Base-by-base conservation (phyloP, 2,888 invertebrate genomes). In the Lathronympha strigana region DNA sequence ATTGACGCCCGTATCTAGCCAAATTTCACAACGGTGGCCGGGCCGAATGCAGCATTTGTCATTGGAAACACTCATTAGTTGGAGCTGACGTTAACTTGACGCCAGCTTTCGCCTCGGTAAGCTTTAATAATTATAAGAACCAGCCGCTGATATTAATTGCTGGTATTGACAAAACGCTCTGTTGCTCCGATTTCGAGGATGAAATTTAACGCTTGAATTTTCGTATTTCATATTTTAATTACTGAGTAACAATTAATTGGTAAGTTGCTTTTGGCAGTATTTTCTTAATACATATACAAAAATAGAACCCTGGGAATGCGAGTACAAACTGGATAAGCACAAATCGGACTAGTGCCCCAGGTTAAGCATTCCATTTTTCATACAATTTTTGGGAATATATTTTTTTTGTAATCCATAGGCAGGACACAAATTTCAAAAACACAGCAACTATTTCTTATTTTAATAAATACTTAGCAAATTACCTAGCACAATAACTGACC, bases 61-160 rank as follows among this genome's bases (percentile, higher is more conserved):
- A 89, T 86, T 79, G 78, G 78, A 77, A 87, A 80, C 80, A 82
- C 83, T 90, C 89, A 90, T 91, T 91, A 88, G 89, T 86, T 82
- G 78, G 79, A 84, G 84, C 79, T 88, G 89, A 90, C 89, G 87
- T 88, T 84, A 88, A 90, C 89, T 89, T 87, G 89, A 90, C 83
- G 81, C 84, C 78, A 74, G 79, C 82, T 81, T 79, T 82, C 81
- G 82, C 75, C 75, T 84, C 78, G 76, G 82, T 83, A 81, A 87
- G 90, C 86, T 88, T 86, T 86, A 84, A 89, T 89, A 86, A 89
- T 88, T 88, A 84, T 84, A 85, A 87, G 84, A 83, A 83, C 82
- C 77, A 83, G 79, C 78, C 76, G 73, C 74, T 76, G 82, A 83
- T 86, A 89, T 89, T 89, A 87, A 88, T 90, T 87, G 87, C 83